Base-by-base conservation (phyloP, 2,113 vertebrate genomes). In the Cyanocitta stelleri region DNA sequence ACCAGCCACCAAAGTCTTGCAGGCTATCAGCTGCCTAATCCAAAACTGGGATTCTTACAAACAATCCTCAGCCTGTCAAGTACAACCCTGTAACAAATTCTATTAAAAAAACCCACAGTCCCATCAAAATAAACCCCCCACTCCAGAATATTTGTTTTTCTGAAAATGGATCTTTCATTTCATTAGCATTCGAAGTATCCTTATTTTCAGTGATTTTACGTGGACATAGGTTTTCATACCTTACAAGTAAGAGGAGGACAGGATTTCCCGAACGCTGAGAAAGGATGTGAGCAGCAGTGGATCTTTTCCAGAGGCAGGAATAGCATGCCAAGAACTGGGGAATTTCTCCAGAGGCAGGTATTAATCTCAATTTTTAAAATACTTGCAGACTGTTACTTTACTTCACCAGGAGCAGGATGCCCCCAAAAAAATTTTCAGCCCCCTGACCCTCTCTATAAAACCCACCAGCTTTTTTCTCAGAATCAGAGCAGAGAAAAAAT, bases 11-110 rank as follows among this genome's bases (percentile, higher is more conserved):
- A 76, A 93, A 91, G 67, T 90, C 73, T 64, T 67, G 71, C 85
- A 82, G 92, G 90, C 74, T 95, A 56, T 93, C 92, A 73, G 78
- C 67, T 67, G 44, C 71, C 82, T 97, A 95, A 94, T 93, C 90
- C 94, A 88, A 95, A 93, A 69, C 0, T 4, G 6, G 69, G 87
- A 93, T 92, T 64, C 90, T 94, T 72, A 75, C 44, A 89, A 93
- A 89, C 56, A 95, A 95, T 85, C 54, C 54, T 67, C 83, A 85
- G 55, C 58, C 77, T 91, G 77, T 84, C 82, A 90, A 68, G 71
- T 30, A 85, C 43, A 89, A 59, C n/a, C 19, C n/a, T 37, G 33
- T 30, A 95, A 89, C 2, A 68, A 16, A 77, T 86, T 91, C 64
- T 74, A 54, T 73, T 54, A 22, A 73, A 87, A 82, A 87, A 92